Base-by-base conservation (phyloP, 2,888 invertebrate species). In the Venusia cambrica region DNA sequence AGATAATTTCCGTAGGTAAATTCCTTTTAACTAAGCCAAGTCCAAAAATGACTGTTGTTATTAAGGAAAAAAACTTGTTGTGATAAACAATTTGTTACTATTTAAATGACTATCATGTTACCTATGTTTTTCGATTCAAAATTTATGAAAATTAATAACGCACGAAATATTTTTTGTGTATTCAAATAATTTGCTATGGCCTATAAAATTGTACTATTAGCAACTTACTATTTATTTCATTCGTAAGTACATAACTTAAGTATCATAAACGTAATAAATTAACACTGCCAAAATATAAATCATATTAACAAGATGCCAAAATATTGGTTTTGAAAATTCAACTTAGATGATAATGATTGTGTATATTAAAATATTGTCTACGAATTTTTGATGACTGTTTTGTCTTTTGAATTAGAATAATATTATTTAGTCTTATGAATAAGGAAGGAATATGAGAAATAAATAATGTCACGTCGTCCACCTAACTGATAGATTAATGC, bases 241-340 rank as follows among this genome's bases (percentile, higher is more conserved):
- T 40, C 43, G 29, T 45, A 51, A 54, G 57, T 53, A 54, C 37
- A 36, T 51, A 51, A 45, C 51, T 57, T 47, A 58, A n/a, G n/a
- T n/a, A n/a, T n/a, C n/a, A n/a, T n/a, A n/a, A n/a, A n/a, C 59
- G 57, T 63, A 66, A 69, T 70, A 70, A 75, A 74, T 75, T 74
- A 73, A 75, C 84, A 84, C 84, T 83, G 84, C 81, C 85, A 80
- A 70, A 73, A 68, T 76, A 73, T 76, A 61, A 69, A 64, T 66
- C 65, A 62, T 74, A 73, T 54, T 48, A 57, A 55, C 52, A 50
- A 49, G 48, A 64, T 60, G 69, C 71, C 70, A 73, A 70, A 62
- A 59, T 47, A 61, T 57, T 51, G 62, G 60, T 58, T 49, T 45
- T 57, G 26, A 45, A 52, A 51, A 48, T 62, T 57, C 60, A 71